These are phyloP conservation scores for Heterodera schachtii DNA, from an alignment of 1,140 invertebrate species.

Conservation along the genomic window DNA sequence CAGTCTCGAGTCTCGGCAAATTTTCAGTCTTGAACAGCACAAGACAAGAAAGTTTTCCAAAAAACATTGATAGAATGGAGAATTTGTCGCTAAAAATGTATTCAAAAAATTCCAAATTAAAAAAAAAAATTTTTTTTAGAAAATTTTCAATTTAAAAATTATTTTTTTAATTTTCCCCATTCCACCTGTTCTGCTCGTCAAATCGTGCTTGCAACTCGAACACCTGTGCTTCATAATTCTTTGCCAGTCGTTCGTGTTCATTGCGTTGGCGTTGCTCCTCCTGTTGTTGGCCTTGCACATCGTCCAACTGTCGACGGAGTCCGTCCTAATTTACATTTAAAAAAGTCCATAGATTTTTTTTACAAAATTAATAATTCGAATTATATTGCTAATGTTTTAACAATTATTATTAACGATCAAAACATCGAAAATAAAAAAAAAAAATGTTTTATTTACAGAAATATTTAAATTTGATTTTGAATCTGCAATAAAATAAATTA, in stretches of 20 bases:
- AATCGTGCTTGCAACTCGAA: constrained; percentile 44
- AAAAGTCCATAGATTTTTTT: background rate
- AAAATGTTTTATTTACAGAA: too few relatives aligned
- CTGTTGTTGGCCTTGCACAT: constrained; percentile 48
- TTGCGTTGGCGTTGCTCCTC: constrained; percentile 44
- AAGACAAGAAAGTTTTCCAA: too few relatives aligned
- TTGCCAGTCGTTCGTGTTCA: constrained; percentile 52
- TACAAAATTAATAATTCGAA: too few relatives aligned
- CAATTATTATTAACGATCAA: too few relatives aligned
- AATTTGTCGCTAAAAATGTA: too few relatives aligned
- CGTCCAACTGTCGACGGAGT: constrained; percentile 53
- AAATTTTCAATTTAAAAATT: background rate
- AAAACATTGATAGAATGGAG: too few relatives aligned
- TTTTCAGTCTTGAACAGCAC: too few relatives aligned
- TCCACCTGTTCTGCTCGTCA: constrained; percentile 41
- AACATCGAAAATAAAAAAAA: too few relatives aligned
- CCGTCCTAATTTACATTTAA: background rate
- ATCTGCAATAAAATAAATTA: too few relatives aligned
- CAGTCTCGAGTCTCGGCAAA: too few relatives aligned
- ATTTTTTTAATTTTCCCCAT: background rate
- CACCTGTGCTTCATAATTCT: constrained; percentile 47
- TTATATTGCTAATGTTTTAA: too few relatives aligned
- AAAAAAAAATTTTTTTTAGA: background rate
- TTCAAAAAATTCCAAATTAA: background rate
- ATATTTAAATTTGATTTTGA: too few relatives aligned